Percentiles rank a stretch among this genome's conserved stretches.
Conservation (phyloP, 2,113 vertebrate genomes). For the Irena cyanogastra region DNA sequence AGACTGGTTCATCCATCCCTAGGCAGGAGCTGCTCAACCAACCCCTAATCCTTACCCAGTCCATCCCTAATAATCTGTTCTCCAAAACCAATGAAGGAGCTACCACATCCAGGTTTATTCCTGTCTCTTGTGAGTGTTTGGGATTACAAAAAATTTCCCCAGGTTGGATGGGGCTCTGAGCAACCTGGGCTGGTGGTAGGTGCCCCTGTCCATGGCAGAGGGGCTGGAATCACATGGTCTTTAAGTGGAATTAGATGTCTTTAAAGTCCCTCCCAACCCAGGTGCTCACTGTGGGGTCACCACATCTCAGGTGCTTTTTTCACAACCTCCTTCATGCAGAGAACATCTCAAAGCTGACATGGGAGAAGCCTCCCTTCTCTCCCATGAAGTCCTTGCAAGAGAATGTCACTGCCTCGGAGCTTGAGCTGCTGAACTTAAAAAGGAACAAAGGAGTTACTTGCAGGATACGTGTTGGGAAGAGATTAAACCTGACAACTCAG, state of each 20-base stretch:
- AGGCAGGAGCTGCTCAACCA: neutral
- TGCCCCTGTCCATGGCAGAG: neutral
- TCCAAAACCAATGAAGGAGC: neutral
- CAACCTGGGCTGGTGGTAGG: neutral
- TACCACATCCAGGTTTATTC: neutral
- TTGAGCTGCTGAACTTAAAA: neutral
- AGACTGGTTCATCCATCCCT: neutral
- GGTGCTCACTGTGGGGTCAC: neutral
- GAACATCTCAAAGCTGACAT: neutral
- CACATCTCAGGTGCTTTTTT: neutral
- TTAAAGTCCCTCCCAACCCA: neutral
- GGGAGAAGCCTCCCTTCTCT: neutral
- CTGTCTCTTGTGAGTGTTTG: neutral
- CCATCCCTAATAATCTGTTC: neutral
- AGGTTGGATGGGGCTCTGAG: neutral
- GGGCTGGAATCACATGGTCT: neutral
- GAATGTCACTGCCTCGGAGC: fast-evolving
- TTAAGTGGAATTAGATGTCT: neutral
- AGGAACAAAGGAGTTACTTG: constrained; percentile 10
- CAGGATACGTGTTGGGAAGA: neutral
- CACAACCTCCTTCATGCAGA: neutral
- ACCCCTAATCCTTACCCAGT: neutral
- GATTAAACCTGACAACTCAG: constrained; percentile 26
- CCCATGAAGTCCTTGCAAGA: neutral
- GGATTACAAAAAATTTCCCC: neutral